A percentile compares a stretch with the other conserved stretches of the same genome.
These are phyloP conservation scores for Nomada ruficornis DNA, from an alignment of 2,888 invertebrate genomes.

Conservation along the genomic window DNA sequence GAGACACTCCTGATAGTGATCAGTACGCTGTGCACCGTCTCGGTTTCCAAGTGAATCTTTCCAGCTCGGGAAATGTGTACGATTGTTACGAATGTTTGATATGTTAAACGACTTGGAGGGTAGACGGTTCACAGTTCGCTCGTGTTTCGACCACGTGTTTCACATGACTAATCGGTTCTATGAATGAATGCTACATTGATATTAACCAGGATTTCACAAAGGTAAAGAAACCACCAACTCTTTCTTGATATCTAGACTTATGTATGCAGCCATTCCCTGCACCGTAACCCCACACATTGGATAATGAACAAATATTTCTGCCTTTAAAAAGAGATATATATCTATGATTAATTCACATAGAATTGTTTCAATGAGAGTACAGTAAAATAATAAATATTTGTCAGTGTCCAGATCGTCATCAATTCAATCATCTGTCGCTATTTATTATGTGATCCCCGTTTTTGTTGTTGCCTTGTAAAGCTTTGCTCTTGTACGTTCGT, in stretches of 20 bases:
- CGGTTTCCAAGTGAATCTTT: slow-evolving; percentile 56
- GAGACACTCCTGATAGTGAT: slow-evolving; percentile 70
- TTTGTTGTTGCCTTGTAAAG: slow-evolving; percentile 63
- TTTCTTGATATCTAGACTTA: slow-evolving; percentile 79
- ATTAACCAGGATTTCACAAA: slow-evolving; percentile 84
- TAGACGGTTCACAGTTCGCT: slow-evolving; percentile 60
- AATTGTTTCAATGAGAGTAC: not conserved
- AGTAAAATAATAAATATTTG: slow-evolving; percentile 34
- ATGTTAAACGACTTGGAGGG: slow-evolving; percentile 64
- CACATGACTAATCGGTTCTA: slow-evolving; percentile 83
- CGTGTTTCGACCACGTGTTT: slow-evolving; percentile 77
- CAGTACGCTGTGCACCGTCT: slow-evolving; percentile 52
- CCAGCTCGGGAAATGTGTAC: not conserved
- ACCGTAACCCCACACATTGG: slow-evolving; percentile 37
- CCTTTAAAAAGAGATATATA: not conserved
- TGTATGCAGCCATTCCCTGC: slow-evolving; percentile 67
- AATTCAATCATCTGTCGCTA: slow-evolving; percentile 54
- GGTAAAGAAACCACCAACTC: slow-evolving; percentile 83
- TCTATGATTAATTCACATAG: not conserved
- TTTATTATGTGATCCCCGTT: slow-evolving; percentile 57
- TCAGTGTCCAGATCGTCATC: slow-evolving; percentile 38
- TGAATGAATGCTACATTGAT: slow-evolving; percentile 84
- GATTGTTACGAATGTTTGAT: not conserved
- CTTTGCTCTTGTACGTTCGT: slow-evolving; percentile 64
- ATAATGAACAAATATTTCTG: slow-evolving; percentile 44